phyloP scores from a whole-genome alignment of 2,888 invertebrate genomes.

The Smittia sp. region DNA sequence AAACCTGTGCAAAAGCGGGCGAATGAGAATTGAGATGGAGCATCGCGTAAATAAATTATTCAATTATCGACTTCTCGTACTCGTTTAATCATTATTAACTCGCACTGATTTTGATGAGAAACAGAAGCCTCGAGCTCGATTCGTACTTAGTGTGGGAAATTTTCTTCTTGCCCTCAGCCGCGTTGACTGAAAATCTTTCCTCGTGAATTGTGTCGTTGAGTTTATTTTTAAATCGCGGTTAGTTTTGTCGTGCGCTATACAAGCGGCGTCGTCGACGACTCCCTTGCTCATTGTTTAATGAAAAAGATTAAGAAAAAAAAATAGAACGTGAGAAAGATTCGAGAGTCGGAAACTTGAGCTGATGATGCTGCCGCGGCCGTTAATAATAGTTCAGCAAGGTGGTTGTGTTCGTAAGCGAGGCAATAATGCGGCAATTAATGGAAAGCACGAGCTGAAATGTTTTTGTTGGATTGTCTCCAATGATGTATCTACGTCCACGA shows the following conservation, averaged over 20 bases:
- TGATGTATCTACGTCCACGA: neutral
- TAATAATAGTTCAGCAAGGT: conserved; percentile 3
- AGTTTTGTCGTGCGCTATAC: neutral
- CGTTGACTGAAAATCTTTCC: neutral
- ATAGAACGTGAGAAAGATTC: neutral
- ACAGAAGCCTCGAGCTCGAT: conserved; percentile 15
- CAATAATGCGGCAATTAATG: conserved; percentile 5
- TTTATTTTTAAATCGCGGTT: conserved; percentile 18
- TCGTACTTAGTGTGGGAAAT: neutral
- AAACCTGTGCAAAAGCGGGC: neutral
- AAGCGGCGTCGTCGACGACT: neutral
- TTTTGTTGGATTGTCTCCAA: conserved; percentile 16
- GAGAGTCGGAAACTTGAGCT: neutral
- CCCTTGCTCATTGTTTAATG: neutral
- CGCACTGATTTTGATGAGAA: conserved; percentile 36
- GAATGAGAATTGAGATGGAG: neutral
- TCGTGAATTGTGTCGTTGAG: neutral
- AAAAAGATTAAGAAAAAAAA: too few species aligned
- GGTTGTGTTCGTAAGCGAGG: conserved; percentile 1
- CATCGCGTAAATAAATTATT: conserved; percentile 38
- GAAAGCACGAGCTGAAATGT: neutral
- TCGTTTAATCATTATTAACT: conserved; percentile 40
- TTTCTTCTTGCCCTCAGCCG: neutral
- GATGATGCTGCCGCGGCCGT: neutral
- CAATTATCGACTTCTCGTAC: conserved; percentile 34